Conservation (phyloP, 2,888 invertebrate species). For the Andrena bucephala region DNA sequence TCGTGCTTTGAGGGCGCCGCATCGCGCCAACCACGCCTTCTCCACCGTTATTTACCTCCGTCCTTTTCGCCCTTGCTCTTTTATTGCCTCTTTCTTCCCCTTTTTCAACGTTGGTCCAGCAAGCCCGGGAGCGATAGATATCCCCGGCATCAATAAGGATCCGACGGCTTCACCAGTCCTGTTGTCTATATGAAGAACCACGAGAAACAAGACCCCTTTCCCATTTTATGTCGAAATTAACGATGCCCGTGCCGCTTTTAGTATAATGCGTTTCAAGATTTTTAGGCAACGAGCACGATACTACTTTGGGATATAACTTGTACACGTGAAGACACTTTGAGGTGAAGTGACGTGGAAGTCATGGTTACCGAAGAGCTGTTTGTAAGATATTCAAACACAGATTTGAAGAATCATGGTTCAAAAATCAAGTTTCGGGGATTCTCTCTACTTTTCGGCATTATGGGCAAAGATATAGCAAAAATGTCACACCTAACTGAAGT, state of each 20-base stretch:
- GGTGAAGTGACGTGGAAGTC: too few species aligned
- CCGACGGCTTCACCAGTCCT: slow-evolving; percentile 62
- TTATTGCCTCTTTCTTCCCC: slow-evolving; percentile 72
- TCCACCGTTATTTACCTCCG: slow-evolving; percentile 80
- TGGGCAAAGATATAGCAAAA: not conserved
- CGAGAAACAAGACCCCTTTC: slow-evolving; percentile 9
- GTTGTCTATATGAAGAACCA: slow-evolving; percentile 33
- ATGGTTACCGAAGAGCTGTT: too few species aligned
- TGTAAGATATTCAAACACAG: too few species aligned
- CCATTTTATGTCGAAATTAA: not conserved
- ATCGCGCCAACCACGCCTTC: slow-evolving; percentile 81
- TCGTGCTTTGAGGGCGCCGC: slow-evolving; percentile 81
- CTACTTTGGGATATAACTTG: too few species aligned
- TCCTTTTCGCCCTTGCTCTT: slow-evolving; percentile 75
- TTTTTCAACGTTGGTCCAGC: slow-evolving; percentile 71
- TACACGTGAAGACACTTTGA: too few species aligned
- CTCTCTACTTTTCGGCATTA: not conserved
- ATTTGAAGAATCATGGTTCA: not conserved
- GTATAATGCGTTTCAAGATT: too few species aligned
- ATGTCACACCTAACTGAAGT: not conserved
- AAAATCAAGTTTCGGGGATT: not conserved
- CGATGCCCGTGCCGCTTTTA: not conserved
- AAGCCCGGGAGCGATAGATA: slow-evolving; percentile 80
- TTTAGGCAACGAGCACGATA: too few species aligned
- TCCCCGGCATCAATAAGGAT: slow-evolving; percentile 76